These are phyloP conservation scores for Sylvicola fuscatus DNA, from an alignment of 2,888 invertebrate species.

Conservation along the genomic window DNA sequence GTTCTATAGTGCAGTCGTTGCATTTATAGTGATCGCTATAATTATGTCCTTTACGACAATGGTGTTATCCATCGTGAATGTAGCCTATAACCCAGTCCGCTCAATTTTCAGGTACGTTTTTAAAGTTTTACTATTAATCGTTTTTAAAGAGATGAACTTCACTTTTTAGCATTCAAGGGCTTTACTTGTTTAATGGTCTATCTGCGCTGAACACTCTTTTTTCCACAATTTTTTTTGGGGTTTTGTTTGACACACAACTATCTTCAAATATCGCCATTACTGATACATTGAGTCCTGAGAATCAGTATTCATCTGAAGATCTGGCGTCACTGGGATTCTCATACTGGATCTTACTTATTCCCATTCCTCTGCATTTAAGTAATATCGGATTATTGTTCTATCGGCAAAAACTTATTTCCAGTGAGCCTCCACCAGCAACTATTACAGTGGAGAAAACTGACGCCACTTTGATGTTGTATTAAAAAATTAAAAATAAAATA, in stretches of 20 bases:
- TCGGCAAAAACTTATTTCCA: slow-evolving; percentile 17
- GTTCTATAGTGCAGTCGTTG: too few relatives aligned
- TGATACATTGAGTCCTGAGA: slow-evolving; percentile 18
- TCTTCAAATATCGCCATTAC: slow-evolving; percentile 20
- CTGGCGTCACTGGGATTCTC: slow-evolving; percentile 23
- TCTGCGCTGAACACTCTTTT: slow-evolving; percentile 19
- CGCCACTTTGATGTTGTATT: slow-evolving; percentile 8
- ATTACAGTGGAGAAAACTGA: slow-evolving; percentile 9
- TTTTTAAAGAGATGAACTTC: too few relatives aligned
- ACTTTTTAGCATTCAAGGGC: slow-evolving; percentile 22
- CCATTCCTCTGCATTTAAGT: too few relatives aligned
- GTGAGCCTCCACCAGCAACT: slow-evolving; percentile 13
- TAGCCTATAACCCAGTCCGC: too few relatives aligned
- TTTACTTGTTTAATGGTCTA: slow-evolving; percentile 37
- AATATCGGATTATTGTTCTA: slow-evolving; percentile 18
- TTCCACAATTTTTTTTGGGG: slow-evolving; percentile 23
- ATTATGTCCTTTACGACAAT: too few relatives aligned
- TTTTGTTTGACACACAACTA: slow-evolving; percentile 17
- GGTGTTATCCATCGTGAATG: too few relatives aligned
- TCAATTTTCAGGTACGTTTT: too few relatives aligned
- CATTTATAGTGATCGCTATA: too few relatives aligned
- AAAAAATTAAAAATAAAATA: too few relatives aligned
- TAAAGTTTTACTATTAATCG: too few relatives aligned
- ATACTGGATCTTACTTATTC: slow-evolving; percentile 20
- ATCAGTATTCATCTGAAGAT: slow-evolving; percentile 14